Evolutionary conservation across 2,888 invertebrate species (phyloP), one percentile per base, ranked within the genome.

Genomic region (Flexamia atlantica): DNA sequence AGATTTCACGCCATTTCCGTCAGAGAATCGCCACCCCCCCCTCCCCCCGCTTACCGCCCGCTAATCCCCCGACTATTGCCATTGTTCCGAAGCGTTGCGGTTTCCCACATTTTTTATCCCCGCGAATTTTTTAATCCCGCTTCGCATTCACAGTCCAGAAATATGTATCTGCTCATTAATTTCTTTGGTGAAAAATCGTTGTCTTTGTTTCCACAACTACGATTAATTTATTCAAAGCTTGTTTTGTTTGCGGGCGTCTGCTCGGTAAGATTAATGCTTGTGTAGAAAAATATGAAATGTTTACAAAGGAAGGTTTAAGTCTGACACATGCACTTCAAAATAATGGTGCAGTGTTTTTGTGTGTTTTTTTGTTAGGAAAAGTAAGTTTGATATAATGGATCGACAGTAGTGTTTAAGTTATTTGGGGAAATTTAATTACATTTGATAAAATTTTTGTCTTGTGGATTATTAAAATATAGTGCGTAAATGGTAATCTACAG

Each of bases 101-200:
- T 9, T 76, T 76, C 76, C 76, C 76, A 76, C 76, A 76, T 76
- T 76, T 76, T 76, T 76, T 50, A 42, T 28, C 46, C 28, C 28
- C 14, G 40, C 7, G 14, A 76, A 20, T 17, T 76, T 76, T 76
- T 76, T 76, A 23, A 30, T 42, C 32, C 36, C 42, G 42, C 20
- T 30, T 20, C 42, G 28, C 40, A 9, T 70, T 40, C 70, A 23
- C 20, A 23, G 40, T 28, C 32, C 70, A 76, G 50, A 76, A 76
- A 76, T 36, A 23, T 50, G 76, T 50, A 76, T 72, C 72, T 40
- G 23, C 50, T 50, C 76, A 76, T 76, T 76, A 76, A 76, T 76
- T 50, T 50, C 46, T 17, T 36, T n/a, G 12, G 36, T 76, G 76
- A 76, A 76, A 76, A 76, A 76, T 50, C 76, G 76, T 50, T 9